Conservation (phyloP, 2,888 invertebrate genomes). For the Coecobrya sp. region DNA sequence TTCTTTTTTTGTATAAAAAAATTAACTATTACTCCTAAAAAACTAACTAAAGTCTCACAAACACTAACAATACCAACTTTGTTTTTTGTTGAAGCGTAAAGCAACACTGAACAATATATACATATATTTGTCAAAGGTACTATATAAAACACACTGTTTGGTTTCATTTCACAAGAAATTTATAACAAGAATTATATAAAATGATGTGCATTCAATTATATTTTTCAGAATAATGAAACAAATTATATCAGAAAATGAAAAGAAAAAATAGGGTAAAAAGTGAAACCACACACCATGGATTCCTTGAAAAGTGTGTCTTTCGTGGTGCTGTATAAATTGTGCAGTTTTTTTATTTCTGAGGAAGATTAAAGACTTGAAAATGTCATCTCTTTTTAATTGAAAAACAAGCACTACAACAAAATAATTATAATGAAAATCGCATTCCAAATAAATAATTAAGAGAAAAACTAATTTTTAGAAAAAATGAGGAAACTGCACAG, state of each 20-base stretch:
- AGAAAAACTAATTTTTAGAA: not conserved
- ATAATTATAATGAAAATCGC: not conserved
- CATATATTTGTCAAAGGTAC: not conserved
- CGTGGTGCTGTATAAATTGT: too few species aligned
- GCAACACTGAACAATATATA: constrained; percentile 62
- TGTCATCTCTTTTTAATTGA: not conserved
- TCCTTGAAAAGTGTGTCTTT: too few species aligned
- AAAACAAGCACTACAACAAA: not conserved
- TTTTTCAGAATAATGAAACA: not conserved
- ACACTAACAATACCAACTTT: not conserved
- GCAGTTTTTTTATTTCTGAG: too few species aligned
- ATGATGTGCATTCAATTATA: constrained; percentile 3
- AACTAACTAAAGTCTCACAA: not conserved
- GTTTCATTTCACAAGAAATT: constrained; percentile 1
- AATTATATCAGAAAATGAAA: too few species aligned
- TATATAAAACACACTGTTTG: too few species aligned
- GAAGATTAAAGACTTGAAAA: too few species aligned
- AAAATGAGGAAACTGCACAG: not conserved
- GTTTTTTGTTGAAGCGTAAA: constrained; percentile 50
- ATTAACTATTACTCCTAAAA: too few species aligned
- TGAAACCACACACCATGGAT: too few species aligned
- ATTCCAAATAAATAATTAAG: not conserved
- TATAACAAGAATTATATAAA: not conserved
- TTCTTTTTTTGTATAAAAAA: too few species aligned
- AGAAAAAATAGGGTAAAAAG: not conserved